Evolutionary conservation across 2,797 vertebrate genomes (phyloP), one percentile per base, ranked within the genome.

Genomic region (Thamnophis elegans): DNA sequence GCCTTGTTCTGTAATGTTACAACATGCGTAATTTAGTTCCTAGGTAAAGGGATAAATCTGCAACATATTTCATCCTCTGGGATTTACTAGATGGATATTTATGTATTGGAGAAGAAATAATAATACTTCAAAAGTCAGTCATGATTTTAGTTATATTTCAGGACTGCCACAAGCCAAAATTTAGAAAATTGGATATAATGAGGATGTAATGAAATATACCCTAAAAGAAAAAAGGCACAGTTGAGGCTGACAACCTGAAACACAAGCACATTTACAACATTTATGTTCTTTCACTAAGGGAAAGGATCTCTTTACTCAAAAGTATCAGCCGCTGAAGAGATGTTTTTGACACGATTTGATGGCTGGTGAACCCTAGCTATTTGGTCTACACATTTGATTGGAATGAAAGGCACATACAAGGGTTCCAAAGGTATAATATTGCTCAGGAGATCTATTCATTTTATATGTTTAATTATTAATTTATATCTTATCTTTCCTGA

Each of bases 1-100:
- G 94, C 91, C 95, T 90, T 87, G 91, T 94, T 94, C 95, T 96
- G 93, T 92, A 90, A 0, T 94, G 94, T 94, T 96, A 94, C 95
- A 93, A 85, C 1, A 78, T 94, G 94, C 95, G 93, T 85, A 92
- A 78, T 89, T 91, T 95, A 54, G 28, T 42, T 92, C 89, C 78
- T 78, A 90, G 89, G 87, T 88, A 87, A 92, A 68, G 56, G 51
- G 47, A 94, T 85, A 87, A 60, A 91, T 92, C 42, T 89, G 11
- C 22, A 7, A 51, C 54, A 60, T 78, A 55, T 88, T 92, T 58
- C 54, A 68, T 91, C 51, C 88, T 58, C 11, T 18, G 53, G 16
- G 54, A 78, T 56, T 82, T 78, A 78, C n/a, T 25, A n/a, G 89
- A 55, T 14, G n/a, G 20, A 22, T 42, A 42, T 90, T 90, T 56